Evolutionary conservation across 1,140 invertebrate species (phyloP).

Genomic region (Metopolophium dirhodum): DNA sequence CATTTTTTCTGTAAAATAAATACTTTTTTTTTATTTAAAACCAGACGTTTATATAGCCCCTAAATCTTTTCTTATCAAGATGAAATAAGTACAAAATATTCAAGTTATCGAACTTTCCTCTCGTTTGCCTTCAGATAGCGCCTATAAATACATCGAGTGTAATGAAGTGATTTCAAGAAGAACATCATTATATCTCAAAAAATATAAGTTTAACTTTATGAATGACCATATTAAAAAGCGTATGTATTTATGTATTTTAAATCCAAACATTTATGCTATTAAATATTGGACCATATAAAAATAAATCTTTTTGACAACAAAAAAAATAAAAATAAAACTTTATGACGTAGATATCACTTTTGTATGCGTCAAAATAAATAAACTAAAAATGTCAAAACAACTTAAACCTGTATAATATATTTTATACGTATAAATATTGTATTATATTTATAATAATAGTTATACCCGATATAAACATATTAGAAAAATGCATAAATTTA

Average conservation of each 20-base stretch:
- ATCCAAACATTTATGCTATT: background rate
- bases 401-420: background rate
- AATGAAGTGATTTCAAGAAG: background rate
- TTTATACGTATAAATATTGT: no score
- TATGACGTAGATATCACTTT: background rate
- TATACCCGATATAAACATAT: no score
- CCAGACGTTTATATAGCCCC: background rate
- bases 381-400: background rate
- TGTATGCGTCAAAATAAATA: background rate
- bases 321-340: background rate
- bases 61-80: conserved; percentile 43
- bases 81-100: conserved; percentile 7
- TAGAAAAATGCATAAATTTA: no score
- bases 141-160: conserved; percentile 32
- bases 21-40: background rate
- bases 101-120: conserved; percentile 41
- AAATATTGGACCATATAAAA: background rate
- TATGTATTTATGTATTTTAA: background rate
- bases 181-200: background rate
- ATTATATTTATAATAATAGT: no score
- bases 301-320: background rate
- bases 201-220: background rate
- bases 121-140: background rate
- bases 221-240: background rate
- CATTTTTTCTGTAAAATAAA: conserved; percentile 2